phyloP scores from a whole-genome alignment of 2,113 vertebrate species.

The Apodemus sylvaticus region DNA sequence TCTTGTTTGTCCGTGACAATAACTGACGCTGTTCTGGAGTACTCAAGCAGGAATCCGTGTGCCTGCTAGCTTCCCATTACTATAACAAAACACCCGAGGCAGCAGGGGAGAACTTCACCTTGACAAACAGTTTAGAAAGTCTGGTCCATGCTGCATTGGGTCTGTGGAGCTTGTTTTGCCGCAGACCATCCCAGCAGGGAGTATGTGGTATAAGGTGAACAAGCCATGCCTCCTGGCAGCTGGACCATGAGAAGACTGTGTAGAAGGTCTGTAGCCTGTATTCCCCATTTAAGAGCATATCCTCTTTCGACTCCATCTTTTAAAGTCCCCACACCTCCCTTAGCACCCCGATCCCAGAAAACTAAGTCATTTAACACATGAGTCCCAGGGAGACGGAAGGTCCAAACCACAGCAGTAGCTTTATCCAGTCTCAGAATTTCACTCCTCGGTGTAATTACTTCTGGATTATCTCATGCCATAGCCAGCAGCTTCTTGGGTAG shows the following conservation, averaged over 20 bases:
- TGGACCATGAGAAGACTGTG: neutral
- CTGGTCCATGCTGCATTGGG: neutral
- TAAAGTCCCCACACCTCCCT: neutral
- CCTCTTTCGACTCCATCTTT: neutral
- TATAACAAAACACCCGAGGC: neutral
- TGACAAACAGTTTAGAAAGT: too few relatives aligned
- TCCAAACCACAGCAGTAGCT: neutral
- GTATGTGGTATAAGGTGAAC: neutral
- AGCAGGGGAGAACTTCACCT: neutral
- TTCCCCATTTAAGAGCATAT: neutral
- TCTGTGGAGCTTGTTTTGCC: neutral
- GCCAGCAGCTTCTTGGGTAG: neutral
- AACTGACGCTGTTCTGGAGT: neutral
- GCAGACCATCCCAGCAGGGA: neutral
- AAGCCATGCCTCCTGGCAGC: neutral
- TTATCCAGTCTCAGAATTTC: neutral
- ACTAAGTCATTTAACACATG: neutral
- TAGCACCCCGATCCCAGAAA: neutral
- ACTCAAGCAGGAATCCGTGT: neutral
- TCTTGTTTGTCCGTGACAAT: neutral
- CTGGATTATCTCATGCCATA: neutral
- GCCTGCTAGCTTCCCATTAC: neutral
- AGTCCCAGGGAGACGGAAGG: neutral
- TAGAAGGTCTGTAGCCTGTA: neutral
- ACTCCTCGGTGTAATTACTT: neutral